Base-by-base conservation (phyloP, 2,797 vertebrate species). In the Malurus splendens region DNA sequence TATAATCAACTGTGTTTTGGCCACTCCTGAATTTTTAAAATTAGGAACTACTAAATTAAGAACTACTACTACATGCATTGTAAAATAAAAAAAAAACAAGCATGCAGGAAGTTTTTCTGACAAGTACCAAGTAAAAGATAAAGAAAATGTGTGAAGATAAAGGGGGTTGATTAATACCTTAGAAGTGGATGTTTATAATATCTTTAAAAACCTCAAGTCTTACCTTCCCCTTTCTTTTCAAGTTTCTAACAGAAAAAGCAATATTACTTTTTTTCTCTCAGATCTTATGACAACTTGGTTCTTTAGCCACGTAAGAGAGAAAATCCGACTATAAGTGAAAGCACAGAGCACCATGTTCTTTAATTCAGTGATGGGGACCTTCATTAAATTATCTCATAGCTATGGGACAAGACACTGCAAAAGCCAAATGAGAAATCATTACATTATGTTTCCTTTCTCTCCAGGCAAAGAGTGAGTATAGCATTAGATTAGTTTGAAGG, bases 361-460 rank as follows among this genome's bases (percentile, higher is more conserved):
- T 90, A 93, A 90, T 73, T 55, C 56, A 75, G 57, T 72, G 61
- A 89, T 18, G 15, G 33, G 54, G 16, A 51, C 67, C 41, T 79
- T 83, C 73, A 91, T 90, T 84, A 86, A 71, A 89, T 93, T 93
- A 86, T 77, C 42, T 87, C 54, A 90, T 39, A 90, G 79, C 82
- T 93, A 91, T 79, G 73, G 87, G 79, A 92, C 55, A 89, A 86
- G 45, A 45, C 32, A 74, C 19, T 11, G 28, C 51, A 90, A 93
- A 91, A 90, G 70, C 67, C 90, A 93, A 90, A 88, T 32, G 56
- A 94, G 70, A 79, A 56, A 79, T 92, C 66, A 88, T 89, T 93
- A 86, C 77, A 94, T 90, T 86, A 79, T 68, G 57, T 24, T 86
- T 85, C 75, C 36, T 62, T 86, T 38, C 60, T 93, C 82, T 82